Percentiles rank a stretch among this genome's conserved stretches.
Evolutionary conservation across 2,113 vertebrate species (phyloP).

Genomic region (Garra rufa): DNA sequence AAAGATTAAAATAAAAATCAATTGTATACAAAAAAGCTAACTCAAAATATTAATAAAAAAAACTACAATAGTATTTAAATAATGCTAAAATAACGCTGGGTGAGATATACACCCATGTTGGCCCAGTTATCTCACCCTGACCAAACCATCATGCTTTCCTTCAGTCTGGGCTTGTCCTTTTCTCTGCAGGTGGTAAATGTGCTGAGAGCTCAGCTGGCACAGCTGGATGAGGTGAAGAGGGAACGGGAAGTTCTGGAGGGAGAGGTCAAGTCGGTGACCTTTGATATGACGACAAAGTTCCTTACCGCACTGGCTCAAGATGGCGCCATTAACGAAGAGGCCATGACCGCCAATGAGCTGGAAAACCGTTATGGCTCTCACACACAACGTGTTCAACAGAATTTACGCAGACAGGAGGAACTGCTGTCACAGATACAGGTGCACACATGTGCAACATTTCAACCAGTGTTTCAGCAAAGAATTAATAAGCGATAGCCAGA

Average conservation of each 20-base stretch:
- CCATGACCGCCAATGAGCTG: conserved; percentile 85
- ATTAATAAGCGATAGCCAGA: not conserved
- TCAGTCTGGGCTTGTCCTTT: not conserved
- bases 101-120: not conserved
- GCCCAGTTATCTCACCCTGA: not conserved
- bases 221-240: conserved; percentile 89
- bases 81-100: not conserved
- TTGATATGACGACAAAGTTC: conserved; percentile 93
- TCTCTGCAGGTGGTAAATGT: conserved; percentile 85
- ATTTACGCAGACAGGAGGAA: conserved; percentile 87
- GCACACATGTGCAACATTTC: not conserved
- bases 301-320: conserved; percentile 90
- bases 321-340: conserved; percentile 93
- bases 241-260: conserved; percentile 90
- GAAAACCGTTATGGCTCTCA: conserved; percentile 88
- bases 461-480: not conserved
- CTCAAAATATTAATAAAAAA: not conserved
- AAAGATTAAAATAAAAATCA: not conserved
- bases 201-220: conserved; percentile 83
- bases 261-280: conserved; percentile 90
- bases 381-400: conserved; percentile 88
- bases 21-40: not conserved
- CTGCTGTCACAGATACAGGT: conserved; percentile 87
- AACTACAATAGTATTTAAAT: not conserved
- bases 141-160: not conserved